phyloP scores from a whole-genome alignment of 2,888 invertebrate species.

The Parnassius smintheus region DNA sequence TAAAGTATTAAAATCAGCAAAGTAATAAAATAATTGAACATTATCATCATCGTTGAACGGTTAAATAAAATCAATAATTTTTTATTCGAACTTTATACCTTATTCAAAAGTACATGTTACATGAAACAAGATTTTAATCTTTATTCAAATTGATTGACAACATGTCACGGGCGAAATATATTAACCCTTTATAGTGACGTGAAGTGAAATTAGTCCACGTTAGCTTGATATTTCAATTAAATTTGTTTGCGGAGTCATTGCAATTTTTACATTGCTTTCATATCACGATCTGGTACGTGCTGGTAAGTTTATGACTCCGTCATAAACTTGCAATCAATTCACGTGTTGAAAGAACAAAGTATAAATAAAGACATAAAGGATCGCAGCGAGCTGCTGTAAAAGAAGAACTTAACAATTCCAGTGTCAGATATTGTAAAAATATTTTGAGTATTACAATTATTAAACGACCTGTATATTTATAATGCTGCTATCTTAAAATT shows the following conservation, averaged over 20 bases:
- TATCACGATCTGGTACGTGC: constrained; percentile 3
- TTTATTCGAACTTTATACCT: constrained; percentile 9
- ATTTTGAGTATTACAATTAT: too few species aligned
- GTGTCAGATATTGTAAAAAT: too few species aligned
- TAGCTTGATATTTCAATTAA: constrained; percentile 29
- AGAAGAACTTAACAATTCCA: too few species aligned
- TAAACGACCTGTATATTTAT: too few species aligned
- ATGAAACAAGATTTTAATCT: constrained; percentile 24
- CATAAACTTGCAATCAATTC: too few species aligned
- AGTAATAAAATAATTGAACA: neutral
- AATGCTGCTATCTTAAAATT: too few species aligned
- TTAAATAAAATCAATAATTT: constrained; percentile 17
- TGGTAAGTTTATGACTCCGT: constrained; percentile 3
- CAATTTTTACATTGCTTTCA: constrained; percentile 27
- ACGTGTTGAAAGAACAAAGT: constrained; percentile 1
- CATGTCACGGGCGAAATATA: constrained; percentile 11
- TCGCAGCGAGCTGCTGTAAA: too few species aligned
- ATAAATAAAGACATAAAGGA: neutral
- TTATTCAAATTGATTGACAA: constrained; percentile 12
- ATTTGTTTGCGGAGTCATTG: constrained; percentile 33
- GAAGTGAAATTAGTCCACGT: constrained; percentile 26
- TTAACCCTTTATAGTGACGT: constrained; percentile 22
- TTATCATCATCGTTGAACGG: constrained; percentile 5
- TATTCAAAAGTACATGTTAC: constrained; percentile 11
- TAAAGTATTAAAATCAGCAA: neutral